These are phyloP conservation scores for Triplophysa siluroides DNA, from an alignment of 2,113 vertebrate species.

Conservation along the genomic window DNA sequence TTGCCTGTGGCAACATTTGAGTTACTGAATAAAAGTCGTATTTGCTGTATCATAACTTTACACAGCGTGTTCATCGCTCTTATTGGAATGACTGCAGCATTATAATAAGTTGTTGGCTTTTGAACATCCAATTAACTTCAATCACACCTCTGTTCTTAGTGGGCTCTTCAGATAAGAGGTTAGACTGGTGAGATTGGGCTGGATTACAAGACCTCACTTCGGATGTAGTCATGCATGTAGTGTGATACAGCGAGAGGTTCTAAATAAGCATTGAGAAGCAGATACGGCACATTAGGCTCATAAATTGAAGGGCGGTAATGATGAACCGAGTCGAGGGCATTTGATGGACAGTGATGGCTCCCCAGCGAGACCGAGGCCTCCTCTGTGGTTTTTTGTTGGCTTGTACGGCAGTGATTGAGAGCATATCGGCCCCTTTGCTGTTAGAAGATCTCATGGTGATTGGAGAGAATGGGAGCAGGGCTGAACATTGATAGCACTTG, in stretches of 20 bases:
- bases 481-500: slow-evolving; percentile 43
- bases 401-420: slow-evolving; percentile 38
- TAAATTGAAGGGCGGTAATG: slow-evolving; percentile 37
- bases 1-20: slow-evolving; percentile 43
- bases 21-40: slow-evolving; percentile 44
- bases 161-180: slow-evolving; percentile 25
- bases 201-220: slow-evolving; percentile 22
- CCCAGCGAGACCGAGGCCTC: slow-evolving; percentile 23
- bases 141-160: slow-evolving; percentile 2
- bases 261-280: slow-evolving; percentile 35
- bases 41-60: slow-evolving; percentile 34
- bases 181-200: slow-evolving; percentile 17
- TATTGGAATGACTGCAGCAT: slow-evolving; percentile 24
- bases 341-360: slow-evolving; percentile 42
- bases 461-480: slow-evolving; percentile 27
- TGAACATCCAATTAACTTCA: slow-evolving; percentile 1
- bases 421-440: slow-evolving; percentile 3
- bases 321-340: slow-evolving; percentile 9
- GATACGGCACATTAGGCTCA: slow-evolving; percentile 25
- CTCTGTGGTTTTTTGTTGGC: slow-evolving; percentile 18
- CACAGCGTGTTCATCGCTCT: slow-evolving; percentile 1
- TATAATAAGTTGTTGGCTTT: slow-evolving; percentile 30
- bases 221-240: neutral
- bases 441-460: slow-evolving; percentile 32
- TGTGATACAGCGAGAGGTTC: slow-evolving; percentile 9